Percentiles rank a stretch among this genome's conserved stretches.
Evolutionary conservation across 2,888 invertebrate species (phyloP).

Genomic region (Philereme vetulata): DNA sequence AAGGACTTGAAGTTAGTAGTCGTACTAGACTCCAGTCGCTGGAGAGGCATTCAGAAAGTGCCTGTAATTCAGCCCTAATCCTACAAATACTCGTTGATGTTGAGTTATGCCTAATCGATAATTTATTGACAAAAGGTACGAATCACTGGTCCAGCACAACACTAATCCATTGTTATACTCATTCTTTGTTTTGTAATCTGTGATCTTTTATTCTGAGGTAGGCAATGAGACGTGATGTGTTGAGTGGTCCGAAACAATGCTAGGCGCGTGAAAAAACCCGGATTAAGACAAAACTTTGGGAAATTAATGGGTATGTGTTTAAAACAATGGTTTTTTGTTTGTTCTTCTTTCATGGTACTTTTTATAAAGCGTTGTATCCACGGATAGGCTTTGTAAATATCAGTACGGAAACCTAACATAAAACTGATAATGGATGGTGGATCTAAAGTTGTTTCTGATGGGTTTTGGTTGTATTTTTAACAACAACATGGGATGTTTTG

Average conservation of each 20-base stretch:
- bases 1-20: no score
- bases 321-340: conserved; percentile 20
- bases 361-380: neutral
- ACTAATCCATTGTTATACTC: conserved; percentile 3
- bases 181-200: conserved; percentile 24
- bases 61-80: no score
- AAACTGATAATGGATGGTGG: no score
- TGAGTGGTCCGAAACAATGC: conserved; percentile 17
- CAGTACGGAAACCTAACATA: no score
- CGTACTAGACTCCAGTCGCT: no score
- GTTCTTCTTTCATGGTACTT: neutral
- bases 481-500: no score
- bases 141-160: conserved; percentile 10
- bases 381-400: no score
- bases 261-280: conserved; percentile 8
- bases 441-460: no score
- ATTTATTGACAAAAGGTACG: neutral
- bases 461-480: no score
- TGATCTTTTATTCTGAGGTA: conserved; percentile 21
- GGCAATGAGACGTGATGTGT: conserved; percentile 21
- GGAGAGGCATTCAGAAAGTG: no score
- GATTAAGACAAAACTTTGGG: conserved; percentile 14
- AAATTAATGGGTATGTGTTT: conserved; percentile 21
- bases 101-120: no score
- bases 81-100: no score